phyloP scores from a whole-genome alignment of 2,888 invertebrate species.

The Drosophila pegasa region DNA sequence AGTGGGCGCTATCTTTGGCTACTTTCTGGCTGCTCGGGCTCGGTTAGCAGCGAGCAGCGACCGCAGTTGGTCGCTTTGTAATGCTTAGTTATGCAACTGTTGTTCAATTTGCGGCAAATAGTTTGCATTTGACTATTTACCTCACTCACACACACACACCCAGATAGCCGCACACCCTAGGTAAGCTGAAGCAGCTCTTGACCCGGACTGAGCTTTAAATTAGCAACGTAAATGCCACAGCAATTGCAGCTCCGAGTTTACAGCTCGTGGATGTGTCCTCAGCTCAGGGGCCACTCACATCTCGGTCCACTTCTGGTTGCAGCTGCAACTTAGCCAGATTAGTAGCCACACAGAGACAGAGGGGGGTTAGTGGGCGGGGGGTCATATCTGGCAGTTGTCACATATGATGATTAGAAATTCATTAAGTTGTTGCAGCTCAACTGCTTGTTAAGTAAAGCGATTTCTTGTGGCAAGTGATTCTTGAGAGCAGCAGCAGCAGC shows the following conservation, averaged over 20 bases:
- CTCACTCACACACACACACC: conserved; percentile 28
- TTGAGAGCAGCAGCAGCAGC: conserved; percentile 2
- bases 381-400: conserved; percentile 44
- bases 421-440: conserved; percentile 59
- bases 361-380: no score
- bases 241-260: conserved; percentile 34
- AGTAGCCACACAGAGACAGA: conserved; percentile 10
- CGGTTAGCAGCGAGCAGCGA: conserved; percentile 30
- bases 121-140: conserved; percentile 72
- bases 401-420: conserved; percentile 57
- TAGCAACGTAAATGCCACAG: conserved; percentile 58
- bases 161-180: conserved; percentile 7
- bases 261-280: conserved; percentile 36
- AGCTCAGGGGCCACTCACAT: conserved; percentile 15
- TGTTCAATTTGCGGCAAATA: conserved; percentile 74
- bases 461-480: conserved; percentile 42
- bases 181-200: conserved; percentile 49
- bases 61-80: conserved; percentile 50
- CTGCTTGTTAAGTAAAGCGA: conserved; percentile 48
- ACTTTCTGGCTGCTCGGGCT: neutral
- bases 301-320: conserved; percentile 10
- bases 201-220: conserved; percentile 55
- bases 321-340: conserved; percentile 24
- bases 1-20: conserved; percentile 9
- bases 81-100: conserved; percentile 61